Evolutionary conservation across 2,888 invertebrate genomes (phyloP), one percentile per base, ranked within the genome.

Genomic region (Erebia aethiops): DNA sequence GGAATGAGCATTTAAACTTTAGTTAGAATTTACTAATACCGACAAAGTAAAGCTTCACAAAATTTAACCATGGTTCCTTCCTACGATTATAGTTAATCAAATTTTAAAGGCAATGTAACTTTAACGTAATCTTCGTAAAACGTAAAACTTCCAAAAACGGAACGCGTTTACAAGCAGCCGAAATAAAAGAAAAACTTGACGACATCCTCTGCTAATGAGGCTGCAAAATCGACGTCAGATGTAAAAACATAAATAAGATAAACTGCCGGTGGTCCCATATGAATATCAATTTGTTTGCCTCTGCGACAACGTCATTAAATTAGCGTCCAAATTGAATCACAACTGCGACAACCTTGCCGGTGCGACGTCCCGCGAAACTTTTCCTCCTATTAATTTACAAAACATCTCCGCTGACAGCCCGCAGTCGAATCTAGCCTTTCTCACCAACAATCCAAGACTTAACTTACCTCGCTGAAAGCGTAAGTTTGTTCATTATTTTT

Each of bases 261-360:
- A 87, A 83, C 83, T 82, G 80, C 81, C 82, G 83, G 82, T 82
- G 85, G 90, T 92, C 92, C 92, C 92, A 92, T 92, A 91, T 93
- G 93, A 92, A 92, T 93, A 92, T 92, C 92, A 92, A 93, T 92
- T 91, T 92, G 92, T 90, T 92, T 91, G 86, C 88, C 84, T 88
- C 83, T 84, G 77, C 89, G 84, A 88, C 88, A 89, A 86, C 90
- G 88, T 92, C 92, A 92, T 92, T 90, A 92, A 93, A 93, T 93
- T 93, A 93, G 91, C 92, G 91, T 88, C 89, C 89, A 92, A 93
- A 93, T 92, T 92, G 92, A 93, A 93, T 93, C 92, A 92, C 91
- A 91, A 92, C 91, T 91, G 91, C 89, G 89, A 91, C 91, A 91
- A 90, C 91, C 91, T 92, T 89, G 87, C 91, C 88, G 87, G 87